phyloP scores from a whole-genome alignment of 1,140 invertebrate genomes.

The Panulirus ornatus region DNA sequence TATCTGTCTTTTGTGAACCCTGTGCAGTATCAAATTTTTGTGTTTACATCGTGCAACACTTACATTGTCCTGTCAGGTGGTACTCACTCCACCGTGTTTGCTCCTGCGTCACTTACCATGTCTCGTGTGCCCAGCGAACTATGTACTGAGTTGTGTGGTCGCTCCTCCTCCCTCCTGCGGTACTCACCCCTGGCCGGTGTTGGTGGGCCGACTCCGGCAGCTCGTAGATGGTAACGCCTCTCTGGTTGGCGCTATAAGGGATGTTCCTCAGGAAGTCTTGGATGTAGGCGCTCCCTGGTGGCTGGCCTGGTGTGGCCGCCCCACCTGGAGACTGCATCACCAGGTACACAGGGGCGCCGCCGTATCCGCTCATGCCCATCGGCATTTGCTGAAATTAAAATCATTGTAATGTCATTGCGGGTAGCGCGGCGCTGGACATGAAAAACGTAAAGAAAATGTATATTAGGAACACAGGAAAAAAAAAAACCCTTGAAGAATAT shows the following conservation, averaged over 20 bases:
- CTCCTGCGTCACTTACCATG: no score
- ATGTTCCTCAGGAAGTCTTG: constrained; percentile 53
- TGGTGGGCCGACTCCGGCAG: constrained; percentile 26
- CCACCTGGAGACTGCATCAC: constrained; percentile 43
- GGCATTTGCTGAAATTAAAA: constrained; percentile 15
- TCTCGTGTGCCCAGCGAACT: no score
- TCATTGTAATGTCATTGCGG: no score
- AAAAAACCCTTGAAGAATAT: no score
- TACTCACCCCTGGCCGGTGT: constrained; percentile 4
- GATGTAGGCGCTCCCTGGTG: constrained; percentile 15
- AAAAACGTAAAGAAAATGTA: no score
- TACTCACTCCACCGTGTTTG: no score
- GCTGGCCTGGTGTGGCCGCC: background rate
- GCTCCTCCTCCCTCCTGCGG: background rate
- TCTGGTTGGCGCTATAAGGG: constrained; percentile 20
- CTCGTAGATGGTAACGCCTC: constrained; percentile 55
- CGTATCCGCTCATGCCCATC: constrained; percentile 23
- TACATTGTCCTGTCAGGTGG: no score
- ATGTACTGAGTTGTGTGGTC: background rate
- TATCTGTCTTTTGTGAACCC: no score
- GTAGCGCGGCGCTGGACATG: no score
- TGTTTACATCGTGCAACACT: no score
- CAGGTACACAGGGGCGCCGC: constrained; percentile 53
- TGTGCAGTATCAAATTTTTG: no score
- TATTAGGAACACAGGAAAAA: no score